Conservation (phyloP, 1,140 invertebrate genomes). For the Drosophila tsacasi region DNA sequence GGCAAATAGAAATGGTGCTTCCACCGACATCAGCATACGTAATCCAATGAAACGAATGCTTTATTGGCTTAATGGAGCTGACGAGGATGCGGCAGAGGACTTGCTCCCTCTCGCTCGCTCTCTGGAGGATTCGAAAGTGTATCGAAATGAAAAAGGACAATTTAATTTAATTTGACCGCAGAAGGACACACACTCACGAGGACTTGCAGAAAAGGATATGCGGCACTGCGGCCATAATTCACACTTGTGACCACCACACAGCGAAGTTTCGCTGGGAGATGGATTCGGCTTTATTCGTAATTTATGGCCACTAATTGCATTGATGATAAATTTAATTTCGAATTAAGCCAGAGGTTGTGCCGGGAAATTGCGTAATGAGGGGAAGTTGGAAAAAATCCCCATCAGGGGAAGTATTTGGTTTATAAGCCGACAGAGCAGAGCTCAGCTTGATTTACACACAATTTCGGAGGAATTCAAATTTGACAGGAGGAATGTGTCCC, state of each 20-base stretch:
- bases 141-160: constrained; percentile 83
- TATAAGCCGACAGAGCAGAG: constrained; percentile 45
- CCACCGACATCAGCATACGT: constrained; percentile 72
- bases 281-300: constrained; percentile 44
- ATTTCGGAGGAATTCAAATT: constrained; percentile 15
- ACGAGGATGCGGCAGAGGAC: constrained; percentile 46
- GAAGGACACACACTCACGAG: constrained; percentile 43
- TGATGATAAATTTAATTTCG: constrained; percentile 81
- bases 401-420: neutral
- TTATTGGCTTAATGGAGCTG: constrained; percentile 81
- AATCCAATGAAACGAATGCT: constrained; percentile 84
- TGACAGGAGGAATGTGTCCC: constrained; percentile 14
- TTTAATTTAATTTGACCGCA: constrained; percentile 80
- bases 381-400: neutral
- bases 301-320: constrained; percentile 79
- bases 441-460: constrained; percentile 74
- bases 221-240: constrained; percentile 68
- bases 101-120: constrained; percentile 20
- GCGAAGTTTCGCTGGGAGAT: constrained; percentile 7
- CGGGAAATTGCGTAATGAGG: constrained; percentile 14
- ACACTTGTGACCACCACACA: constrained; percentile 73
- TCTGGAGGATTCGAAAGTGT: constrained; percentile 73
- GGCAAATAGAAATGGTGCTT: neutral
- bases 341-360: constrained; percentile 56
- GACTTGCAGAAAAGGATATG: constrained; percentile 53